Conservation (phyloP, 2,113 vertebrate species). For the Trogon surrucura region DNA sequence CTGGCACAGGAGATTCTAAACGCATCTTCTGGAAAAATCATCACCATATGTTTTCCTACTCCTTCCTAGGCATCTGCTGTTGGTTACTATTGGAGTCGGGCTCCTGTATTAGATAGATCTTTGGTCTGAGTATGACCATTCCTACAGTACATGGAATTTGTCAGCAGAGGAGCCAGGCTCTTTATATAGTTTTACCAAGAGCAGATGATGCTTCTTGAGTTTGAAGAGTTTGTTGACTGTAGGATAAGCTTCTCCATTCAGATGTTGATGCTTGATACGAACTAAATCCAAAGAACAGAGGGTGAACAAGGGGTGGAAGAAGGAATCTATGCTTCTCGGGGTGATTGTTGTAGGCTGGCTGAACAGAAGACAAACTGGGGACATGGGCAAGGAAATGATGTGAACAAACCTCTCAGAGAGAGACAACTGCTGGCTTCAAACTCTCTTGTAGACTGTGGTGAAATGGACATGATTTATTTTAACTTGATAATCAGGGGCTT, state of each 20-base stretch:
- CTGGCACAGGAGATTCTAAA: neutral
- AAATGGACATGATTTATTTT: neutral
- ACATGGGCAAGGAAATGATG: neutral
- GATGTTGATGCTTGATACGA: neutral
- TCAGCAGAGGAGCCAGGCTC: neutral
- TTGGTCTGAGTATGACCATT: neutral
- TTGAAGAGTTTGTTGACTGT: neutral
- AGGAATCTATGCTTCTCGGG: neutral
- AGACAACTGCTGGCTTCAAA: neutral
- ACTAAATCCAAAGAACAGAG: neutral
- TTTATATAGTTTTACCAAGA: neutral
- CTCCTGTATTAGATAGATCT: neutral
- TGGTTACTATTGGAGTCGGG: neutral
- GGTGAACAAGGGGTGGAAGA: neutral
- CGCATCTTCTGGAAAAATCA: neutral
- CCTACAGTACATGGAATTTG: fast-evolving
- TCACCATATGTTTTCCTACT: neutral
- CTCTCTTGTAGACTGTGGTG: neutral
- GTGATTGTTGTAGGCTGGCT: neutral
- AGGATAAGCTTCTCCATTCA: neutral
- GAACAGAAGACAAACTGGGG: neutral
- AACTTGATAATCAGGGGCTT: neutral
- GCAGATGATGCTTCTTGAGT: neutral
- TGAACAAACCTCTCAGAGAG: neutral
- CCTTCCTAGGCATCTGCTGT: neutral